These are phyloP conservation scores for Colostygia pectinataria DNA, from an alignment of 2,888 invertebrate species.

Conservation along the genomic window DNA sequence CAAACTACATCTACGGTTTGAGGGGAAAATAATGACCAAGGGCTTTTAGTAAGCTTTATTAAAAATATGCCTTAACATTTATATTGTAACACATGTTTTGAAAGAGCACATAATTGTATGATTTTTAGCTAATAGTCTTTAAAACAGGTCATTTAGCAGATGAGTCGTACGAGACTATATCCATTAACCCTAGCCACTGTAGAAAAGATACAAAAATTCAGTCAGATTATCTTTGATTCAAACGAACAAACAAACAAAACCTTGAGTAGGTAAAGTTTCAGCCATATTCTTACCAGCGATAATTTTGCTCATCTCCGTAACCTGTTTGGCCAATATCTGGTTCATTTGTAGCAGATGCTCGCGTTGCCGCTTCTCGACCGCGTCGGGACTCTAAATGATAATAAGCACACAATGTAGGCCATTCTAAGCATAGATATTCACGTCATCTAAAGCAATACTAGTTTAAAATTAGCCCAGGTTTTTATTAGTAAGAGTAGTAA, in stretches of 20 bases:
- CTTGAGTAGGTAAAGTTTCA: conserved; percentile 19
- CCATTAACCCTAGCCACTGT: neutral
- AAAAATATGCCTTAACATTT: no score
- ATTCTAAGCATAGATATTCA: conserved; percentile 66
- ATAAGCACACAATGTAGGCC: conserved; percentile 63
- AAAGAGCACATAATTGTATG: no score
- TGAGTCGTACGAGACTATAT: no score
- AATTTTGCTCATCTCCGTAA: conserved; percentile 97
- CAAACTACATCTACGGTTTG: no score
- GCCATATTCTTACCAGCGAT: conserved; percentile 90
- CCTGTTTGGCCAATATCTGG: conserved; percentile 96
- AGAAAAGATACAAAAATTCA: conserved; percentile 6
- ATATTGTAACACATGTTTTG: no score
- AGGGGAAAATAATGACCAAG: conserved; percentile 1
- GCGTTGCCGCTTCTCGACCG: conserved; percentile 93
- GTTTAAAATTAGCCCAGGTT: neutral
- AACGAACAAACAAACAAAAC: conserved; percentile 24
- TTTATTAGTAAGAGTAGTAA: no score
- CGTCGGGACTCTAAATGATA: conserved; percentile 85
- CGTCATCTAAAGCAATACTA: neutral
- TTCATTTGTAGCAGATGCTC: conserved; percentile 95
- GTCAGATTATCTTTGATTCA: conserved; percentile 16
- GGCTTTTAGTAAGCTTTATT: no score
- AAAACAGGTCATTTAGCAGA: neutral
- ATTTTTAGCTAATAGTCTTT: no score